Conservation (phyloP, 2,113 vertebrate genomes). For the Bambusicola thoracicus region DNA sequence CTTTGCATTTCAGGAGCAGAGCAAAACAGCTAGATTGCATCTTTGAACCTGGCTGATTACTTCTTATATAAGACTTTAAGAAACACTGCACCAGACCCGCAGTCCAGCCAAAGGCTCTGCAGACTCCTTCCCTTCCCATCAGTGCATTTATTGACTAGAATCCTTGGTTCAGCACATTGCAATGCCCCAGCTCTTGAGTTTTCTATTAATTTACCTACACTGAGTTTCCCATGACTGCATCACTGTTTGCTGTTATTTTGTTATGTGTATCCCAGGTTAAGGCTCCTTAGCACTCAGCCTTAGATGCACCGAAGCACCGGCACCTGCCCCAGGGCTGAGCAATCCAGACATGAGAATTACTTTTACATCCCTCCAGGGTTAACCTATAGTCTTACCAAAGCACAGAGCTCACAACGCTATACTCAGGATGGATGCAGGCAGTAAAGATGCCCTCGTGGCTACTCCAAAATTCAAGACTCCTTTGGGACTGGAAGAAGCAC, state of each 20-base stretch:
- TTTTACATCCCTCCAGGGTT: neutral
- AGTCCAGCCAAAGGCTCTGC: neutral
- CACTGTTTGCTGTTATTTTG: neutral
- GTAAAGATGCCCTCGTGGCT: neutral
- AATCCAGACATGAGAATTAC: neutral
- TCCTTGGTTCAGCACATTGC: conserved; percentile 44
- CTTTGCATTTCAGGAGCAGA: neutral
- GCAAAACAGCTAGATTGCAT: neutral
- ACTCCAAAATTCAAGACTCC: neutral
- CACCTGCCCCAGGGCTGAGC: neutral
- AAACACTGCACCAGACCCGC: neutral
- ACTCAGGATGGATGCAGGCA: neutral
- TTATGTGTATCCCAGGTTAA: neutral
- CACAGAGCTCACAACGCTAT: neutral
- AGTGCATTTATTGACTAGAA: conserved; percentile 23
- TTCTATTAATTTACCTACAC: conserved; percentile 52
- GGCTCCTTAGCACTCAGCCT: conserved; percentile 20
- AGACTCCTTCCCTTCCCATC: neutral
- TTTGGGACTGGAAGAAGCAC: neutral
- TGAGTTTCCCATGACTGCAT: neutral
- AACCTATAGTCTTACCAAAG: neutral
- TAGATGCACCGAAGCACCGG: neutral
- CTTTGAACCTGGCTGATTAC: neutral
- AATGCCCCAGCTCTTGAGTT: conserved; percentile 17
- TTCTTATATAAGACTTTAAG: neutral